A percentile compares a stretch with the other conserved stretches of the same genome.
Conservation (phyloP, 2,797 vertebrate species). For the Miichthys miiuy region DNA sequence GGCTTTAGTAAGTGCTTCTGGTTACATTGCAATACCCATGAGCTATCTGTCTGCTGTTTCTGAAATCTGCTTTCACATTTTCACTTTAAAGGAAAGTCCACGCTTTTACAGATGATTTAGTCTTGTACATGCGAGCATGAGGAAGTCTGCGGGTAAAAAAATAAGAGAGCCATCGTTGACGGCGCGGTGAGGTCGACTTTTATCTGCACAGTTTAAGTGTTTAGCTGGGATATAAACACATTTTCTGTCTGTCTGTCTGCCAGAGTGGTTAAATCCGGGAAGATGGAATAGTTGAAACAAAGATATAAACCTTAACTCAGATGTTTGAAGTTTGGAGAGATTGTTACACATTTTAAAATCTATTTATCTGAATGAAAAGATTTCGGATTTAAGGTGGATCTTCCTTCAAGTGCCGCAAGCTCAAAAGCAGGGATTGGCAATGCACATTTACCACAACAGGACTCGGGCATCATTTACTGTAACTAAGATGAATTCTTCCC, state of each 20-base stretch:
- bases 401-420: conserved; percentile 51
- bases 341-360: conserved; percentile 2
- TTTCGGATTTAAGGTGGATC: conserved; percentile 33
- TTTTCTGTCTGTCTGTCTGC: conserved; percentile 2
- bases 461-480: conserved; percentile 20
- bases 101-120: conserved; percentile 35
- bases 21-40: conserved; percentile 49
- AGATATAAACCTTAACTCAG: conserved; percentile 17
- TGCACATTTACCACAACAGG: conserved; percentile 25
- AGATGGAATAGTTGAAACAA: neutral
- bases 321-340: neutral
- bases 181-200: conserved; percentile 17
- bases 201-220: conserved; percentile 3
- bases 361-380: neutral
- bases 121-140: neutral
- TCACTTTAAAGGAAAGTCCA: conserved; percentile 63
- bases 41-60: conserved; percentile 50
- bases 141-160: conserved; percentile 25
- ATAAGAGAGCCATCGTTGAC: conserved; percentile 22
- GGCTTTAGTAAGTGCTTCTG: conserved; percentile 78
- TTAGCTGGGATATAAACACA: conserved; percentile 1
- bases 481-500: conserved; percentile 32
- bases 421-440: conserved; percentile 32
- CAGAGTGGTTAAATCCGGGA: neutral
- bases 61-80: conserved; percentile 72